Evolutionary conservation across 2,888 invertebrate genomes (phyloP).

Genomic region (Xylota sylvarum): DNA sequence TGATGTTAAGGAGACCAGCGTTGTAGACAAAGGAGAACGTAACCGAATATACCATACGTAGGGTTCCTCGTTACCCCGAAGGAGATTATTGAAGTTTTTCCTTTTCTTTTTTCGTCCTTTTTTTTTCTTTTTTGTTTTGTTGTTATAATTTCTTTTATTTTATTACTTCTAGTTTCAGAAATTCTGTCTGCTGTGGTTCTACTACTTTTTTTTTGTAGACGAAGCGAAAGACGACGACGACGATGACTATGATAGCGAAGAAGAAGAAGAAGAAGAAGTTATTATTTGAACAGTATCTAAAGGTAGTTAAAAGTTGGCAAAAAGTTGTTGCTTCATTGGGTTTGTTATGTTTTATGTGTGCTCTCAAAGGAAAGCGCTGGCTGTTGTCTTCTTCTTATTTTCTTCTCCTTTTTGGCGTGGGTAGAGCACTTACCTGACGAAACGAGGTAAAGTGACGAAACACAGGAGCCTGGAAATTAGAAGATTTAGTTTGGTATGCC

Average conservation of each 20-base stretch:
- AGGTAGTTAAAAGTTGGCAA: constrained; percentile 59
- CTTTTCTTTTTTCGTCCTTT: background rate
- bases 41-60: constrained; percentile 32
- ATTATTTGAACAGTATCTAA: constrained; percentile 55
- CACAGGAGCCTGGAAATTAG: background rate
- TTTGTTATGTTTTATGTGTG: constrained; percentile 62
- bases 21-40: constrained; percentile 32
- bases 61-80: constrained; percentile 56
- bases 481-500: constrained; percentile 5
- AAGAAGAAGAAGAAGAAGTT: constrained; percentile 13
- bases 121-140: constrained; percentile 2
- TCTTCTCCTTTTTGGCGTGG: background rate
- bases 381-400: background rate
- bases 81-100: constrained; percentile 52
- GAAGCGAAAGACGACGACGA: background rate
- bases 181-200: background rate
- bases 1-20: constrained; percentile 54
- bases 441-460: constrained; percentile 37
- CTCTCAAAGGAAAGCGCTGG: background rate
- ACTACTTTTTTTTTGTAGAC: constrained; percentile 17
- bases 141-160: constrained; percentile 48
- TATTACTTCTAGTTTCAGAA: constrained; percentile 39
- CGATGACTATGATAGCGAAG: background rate
- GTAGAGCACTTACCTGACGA: constrained; percentile 28
- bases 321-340: constrained; percentile 70